Evolutionary conservation across 2,888 invertebrate genomes (phyloP).

Genomic region (Eristalis intricaria): DNA sequence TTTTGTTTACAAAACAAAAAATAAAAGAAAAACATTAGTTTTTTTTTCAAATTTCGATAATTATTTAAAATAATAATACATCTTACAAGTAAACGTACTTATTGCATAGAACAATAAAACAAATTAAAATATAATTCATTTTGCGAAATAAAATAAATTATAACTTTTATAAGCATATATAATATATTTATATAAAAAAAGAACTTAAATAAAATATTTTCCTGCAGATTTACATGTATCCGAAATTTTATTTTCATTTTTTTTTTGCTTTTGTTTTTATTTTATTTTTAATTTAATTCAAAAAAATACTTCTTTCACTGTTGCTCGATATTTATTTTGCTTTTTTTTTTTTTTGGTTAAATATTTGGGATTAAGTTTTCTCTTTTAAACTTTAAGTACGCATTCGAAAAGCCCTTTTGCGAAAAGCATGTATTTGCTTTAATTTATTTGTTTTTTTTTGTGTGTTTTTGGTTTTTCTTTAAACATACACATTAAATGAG

Average conservation of each 20-base stretch:
- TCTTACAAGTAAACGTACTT: slow-evolving; percentile 28
- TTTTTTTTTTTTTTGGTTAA: slow-evolving; percentile 10
- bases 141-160: slow-evolving; percentile 67
- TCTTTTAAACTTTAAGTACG: slow-evolving; percentile 65
- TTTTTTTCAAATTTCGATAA: background rate
- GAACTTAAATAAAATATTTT: slow-evolving; percentile 36
- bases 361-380: slow-evolving; percentile 50
- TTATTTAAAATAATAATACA: slow-evolving; percentile 29
- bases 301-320: slow-evolving; percentile 50
- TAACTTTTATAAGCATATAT: slow-evolving; percentile 17
- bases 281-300: slow-evolving; percentile 35
- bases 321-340: slow-evolving; percentile 11
- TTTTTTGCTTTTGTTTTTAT: slow-evolving; percentile 31
- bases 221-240: slow-evolving; percentile 41
- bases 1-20: slow-evolving; percentile 33
- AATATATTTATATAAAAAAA: slow-evolving; percentile 42
- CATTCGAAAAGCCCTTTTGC: slow-evolving; percentile 58
- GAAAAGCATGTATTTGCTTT: slow-evolving; percentile 40
- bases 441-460: slow-evolving; percentile 14
- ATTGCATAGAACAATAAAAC: slow-evolving; percentile 37
- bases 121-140: slow-evolving; percentile 62
- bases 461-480: background rate
- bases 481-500: slow-evolving; percentile 21
- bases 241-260: slow-evolving; percentile 3
- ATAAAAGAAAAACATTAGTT: background rate